Evolutionary conservation across 2,797 vertebrate species (phyloP).

Genomic region (Yasuhikotakia modesta): DNA sequence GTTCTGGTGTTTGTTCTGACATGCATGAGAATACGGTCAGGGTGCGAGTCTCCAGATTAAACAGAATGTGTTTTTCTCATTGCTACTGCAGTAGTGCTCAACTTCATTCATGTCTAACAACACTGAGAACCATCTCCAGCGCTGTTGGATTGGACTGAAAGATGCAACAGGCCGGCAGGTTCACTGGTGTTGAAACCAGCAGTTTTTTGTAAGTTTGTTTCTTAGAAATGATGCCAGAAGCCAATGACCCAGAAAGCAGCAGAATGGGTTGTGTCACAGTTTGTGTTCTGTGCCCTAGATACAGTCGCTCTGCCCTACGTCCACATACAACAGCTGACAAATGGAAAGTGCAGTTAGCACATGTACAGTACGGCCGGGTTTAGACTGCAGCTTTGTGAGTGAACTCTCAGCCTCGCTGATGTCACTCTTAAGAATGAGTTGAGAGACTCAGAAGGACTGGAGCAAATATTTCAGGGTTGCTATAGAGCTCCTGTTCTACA

Average conservation of each 20-base stretch:
- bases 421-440: too few relatives aligned
- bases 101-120: too few relatives aligned
- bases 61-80: too few relatives aligned
- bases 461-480: slow-evolving; percentile 51
- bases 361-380: background rate
- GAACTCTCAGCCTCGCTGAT: background rate
- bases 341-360: background rate
- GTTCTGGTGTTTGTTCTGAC: slow-evolving; percentile 32
- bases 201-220: background rate
- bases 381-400: background rate
- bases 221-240: background rate
- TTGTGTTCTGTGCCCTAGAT: slow-evolving; percentile 11
- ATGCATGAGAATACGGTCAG: background rate
- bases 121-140: too few relatives aligned
- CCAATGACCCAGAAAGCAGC: slow-evolving; percentile 19
- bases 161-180: background rate
- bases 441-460: background rate
- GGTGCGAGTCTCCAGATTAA: background rate
- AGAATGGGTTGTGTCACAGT: slow-evolving; percentile 15
- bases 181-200: background rate
- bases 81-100: background rate
- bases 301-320: slow-evolving; percentile 11
- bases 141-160: slow-evolving; percentile 12
- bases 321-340: background rate
- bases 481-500: slow-evolving; percentile 29